phyloP scores from a whole-genome alignment of 1,140 invertebrate genomes.

The Brachionus sp. region DNA sequence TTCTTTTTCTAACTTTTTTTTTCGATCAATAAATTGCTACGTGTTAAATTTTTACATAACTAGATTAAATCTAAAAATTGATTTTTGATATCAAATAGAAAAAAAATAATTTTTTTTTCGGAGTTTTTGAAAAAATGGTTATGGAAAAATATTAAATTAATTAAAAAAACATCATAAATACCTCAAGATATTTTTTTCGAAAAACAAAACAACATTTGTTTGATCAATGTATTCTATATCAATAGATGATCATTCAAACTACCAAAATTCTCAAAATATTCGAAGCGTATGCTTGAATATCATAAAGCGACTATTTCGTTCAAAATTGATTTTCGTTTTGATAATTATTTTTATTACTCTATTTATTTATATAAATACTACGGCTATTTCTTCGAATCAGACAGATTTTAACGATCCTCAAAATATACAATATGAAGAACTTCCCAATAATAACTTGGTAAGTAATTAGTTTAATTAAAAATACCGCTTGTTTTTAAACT shows the following conservation, averaged over 20 bases:
- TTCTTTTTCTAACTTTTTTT: too few relatives aligned
- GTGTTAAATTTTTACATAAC: neutral
- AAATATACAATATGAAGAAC: neutral
- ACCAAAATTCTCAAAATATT: neutral
- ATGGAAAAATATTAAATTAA: neutral
- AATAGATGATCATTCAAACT: neutral
- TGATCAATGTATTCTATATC: neutral
- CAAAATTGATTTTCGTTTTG: neutral
- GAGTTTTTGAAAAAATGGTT: neutral
- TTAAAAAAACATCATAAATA: neutral
- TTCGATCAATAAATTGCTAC: neutral
- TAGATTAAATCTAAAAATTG: neutral
- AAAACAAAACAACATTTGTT: neutral
- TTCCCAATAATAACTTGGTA: conserved; percentile 4
- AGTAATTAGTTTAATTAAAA: neutral
- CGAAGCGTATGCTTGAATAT: neutral
- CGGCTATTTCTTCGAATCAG: neutral
- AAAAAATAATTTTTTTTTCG: neutral
- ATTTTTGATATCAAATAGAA: neutral
- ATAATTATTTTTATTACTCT: neutral
- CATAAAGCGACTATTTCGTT: neutral
- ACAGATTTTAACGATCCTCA: neutral
- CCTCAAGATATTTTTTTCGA: neutral
- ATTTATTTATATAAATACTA: conserved; percentile 2
- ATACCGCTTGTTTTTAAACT: neutral